Conservation (phyloP, 2,888 invertebrate species). For the Parochlus steinenii region DNA sequence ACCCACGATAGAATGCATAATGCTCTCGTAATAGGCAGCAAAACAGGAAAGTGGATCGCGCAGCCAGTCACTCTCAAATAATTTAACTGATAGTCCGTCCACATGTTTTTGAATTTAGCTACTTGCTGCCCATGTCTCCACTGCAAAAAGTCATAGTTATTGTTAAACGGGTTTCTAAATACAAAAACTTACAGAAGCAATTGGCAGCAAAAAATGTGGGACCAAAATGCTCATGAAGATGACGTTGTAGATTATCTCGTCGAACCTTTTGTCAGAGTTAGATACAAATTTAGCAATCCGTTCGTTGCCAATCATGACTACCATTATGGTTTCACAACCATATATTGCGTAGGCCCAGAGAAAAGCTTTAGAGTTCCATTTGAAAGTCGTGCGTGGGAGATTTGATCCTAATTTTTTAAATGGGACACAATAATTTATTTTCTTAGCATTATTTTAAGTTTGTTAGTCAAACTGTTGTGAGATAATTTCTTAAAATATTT, state of each 20-base stretch:
- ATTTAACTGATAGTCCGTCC: constrained; percentile 53
- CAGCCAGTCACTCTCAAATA: constrained; percentile 39
- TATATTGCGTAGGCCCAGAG: constrained; percentile 50
- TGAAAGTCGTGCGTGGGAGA: constrained; percentile 37
- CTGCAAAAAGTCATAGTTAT: no score
- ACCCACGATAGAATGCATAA: constrained; percentile 50
- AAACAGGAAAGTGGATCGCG: constrained; percentile 46
- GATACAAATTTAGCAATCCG: constrained; percentile 37
- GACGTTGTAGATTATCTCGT: constrained; percentile 57
- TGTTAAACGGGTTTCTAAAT: no score
- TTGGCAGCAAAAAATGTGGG: constrained; percentile 50
- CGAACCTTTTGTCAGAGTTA: constrained; percentile 47
- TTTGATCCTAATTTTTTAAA: constrained; percentile 25
- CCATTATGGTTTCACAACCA: constrained; percentile 40
- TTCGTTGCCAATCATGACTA: constrained; percentile 34
- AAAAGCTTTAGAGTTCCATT: constrained; percentile 49
- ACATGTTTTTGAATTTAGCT: constrained; percentile 62
- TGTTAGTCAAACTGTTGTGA: constrained; percentile 16
- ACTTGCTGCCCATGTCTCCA: constrained; percentile 56
- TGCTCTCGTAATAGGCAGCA: constrained; percentile 43
- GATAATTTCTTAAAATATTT: constrained; percentile 13
- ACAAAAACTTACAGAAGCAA: no score
- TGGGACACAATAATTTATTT: constrained; percentile 2
- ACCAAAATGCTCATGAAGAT: constrained; percentile 55
- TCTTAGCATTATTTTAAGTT: constrained; percentile 13